Percentiles rank a stretch among this genome's conserved stretches.
These are phyloP conservation scores for Corythornis leucogaster DNA, from an alignment of 2,797 vertebrate species.

Conservation along the genomic window DNA sequence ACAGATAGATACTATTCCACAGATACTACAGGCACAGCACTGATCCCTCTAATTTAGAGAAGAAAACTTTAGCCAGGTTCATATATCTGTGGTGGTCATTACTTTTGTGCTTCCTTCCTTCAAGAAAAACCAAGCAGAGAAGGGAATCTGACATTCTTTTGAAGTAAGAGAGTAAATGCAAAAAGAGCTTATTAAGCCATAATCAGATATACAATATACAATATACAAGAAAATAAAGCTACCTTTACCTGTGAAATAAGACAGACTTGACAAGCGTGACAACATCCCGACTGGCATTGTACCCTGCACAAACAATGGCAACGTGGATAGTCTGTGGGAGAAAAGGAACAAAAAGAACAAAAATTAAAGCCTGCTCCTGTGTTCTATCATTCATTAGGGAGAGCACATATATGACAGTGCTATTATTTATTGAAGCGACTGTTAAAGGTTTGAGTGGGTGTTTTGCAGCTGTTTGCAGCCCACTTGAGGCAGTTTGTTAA, in stretches of 20 bases:
- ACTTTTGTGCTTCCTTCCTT: background rate
- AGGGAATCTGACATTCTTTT: background rate
- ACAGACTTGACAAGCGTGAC: conserved; percentile 98
- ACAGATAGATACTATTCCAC: background rate
- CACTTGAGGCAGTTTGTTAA: conserved; percentile 68
- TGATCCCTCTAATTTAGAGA: background rate
- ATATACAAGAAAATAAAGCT: background rate
- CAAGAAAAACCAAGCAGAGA: background rate
- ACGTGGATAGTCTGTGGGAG: conserved; percentile 92
- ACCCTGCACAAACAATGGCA: conserved; percentile 96
- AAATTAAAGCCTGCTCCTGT: background rate
- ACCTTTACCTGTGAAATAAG: conserved; percentile 93
- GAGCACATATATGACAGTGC: background rate
- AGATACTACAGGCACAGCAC: background rate
- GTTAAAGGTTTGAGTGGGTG: conserved; percentile 28
- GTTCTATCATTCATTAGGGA: background rate
- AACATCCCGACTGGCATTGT: conserved; percentile 97
- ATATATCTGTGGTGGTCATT: background rate
- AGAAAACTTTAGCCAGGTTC: background rate
- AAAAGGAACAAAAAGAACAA: conserved; percentile 29
- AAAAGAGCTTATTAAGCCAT: background rate
- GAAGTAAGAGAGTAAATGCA: background rate
- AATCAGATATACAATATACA: background rate
- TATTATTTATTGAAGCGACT: conserved; percentile 9
- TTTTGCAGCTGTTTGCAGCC: conserved; percentile 54